Evolutionary conservation across 2,113 vertebrate species (phyloP).

Genomic region (Chrysochloris asiatica): DNA sequence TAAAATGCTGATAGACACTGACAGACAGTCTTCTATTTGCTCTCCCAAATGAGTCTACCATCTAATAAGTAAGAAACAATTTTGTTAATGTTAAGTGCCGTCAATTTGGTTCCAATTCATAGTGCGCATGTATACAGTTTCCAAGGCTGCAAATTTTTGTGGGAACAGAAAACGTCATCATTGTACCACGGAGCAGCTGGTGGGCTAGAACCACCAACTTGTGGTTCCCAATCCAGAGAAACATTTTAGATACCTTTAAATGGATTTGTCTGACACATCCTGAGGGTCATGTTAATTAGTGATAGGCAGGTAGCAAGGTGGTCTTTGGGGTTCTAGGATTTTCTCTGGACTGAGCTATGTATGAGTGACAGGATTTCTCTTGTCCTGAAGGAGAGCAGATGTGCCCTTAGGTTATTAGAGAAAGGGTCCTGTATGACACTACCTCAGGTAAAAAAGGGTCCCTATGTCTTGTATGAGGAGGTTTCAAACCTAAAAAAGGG

Average conservation of each 20-base stretch:
- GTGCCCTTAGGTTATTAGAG: neutral
- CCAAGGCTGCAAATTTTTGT: no score
- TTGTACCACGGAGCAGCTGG: no score
- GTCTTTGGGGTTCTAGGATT: neutral
- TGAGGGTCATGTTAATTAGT: neutral
- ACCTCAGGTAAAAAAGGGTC: neutral
- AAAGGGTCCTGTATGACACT: neutral
- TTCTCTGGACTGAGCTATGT: neutral
- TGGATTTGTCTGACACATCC: neutral
- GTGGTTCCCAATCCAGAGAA: no score
- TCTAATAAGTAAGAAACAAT: neutral
- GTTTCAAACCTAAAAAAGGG: neutral
- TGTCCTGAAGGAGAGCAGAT: neutral
- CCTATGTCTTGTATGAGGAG: neutral
- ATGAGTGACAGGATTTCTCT: neutral
- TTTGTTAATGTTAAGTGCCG: neutral
- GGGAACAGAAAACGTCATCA: no score
- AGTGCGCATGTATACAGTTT: no score
- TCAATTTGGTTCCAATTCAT: no score
- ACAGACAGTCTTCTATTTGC: neutral
- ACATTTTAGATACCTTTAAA: neutral
- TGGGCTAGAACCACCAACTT: no score
- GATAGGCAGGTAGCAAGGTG: neutral
- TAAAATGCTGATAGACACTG: neutral
- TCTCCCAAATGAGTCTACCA: neutral